phyloP scores from a whole-genome alignment of 2,113 vertebrate genomes.

The Colius striatus region DNA sequence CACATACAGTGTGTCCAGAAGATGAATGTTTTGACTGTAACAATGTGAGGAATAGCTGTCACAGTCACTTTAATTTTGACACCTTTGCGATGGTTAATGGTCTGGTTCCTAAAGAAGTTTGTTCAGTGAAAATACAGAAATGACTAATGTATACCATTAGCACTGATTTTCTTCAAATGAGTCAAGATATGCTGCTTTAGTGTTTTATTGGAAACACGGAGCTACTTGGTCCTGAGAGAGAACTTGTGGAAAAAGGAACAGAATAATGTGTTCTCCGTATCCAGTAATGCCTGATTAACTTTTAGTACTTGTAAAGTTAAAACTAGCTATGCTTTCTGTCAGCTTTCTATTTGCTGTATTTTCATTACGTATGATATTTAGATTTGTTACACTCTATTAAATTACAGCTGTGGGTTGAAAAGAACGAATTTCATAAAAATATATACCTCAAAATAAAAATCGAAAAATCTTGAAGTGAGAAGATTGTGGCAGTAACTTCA shows the following conservation, averaged over 20 bases:
- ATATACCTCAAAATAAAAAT: constrained; percentile 5
- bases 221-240: background rate
- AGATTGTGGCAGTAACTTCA: constrained; percentile 8
- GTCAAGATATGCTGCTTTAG: background rate
- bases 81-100: background rate
- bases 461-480: constrained; percentile 24
- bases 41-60: constrained; percentile 16
- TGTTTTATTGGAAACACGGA: background rate
- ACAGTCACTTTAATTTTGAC: background rate
- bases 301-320: background rate
- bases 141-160: background rate
- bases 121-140: background rate
- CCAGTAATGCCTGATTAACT: background rate
- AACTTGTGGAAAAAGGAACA: background rate
- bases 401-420: background rate
- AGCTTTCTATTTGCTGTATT: constrained; percentile 7
- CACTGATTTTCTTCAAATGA: background rate
- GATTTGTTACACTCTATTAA: constrained; percentile 3
- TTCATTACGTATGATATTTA: constrained; percentile 15
- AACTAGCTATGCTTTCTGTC: background rate
- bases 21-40: constrained; percentile 15
- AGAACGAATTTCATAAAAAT: constrained; percentile 29
- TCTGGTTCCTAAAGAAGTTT: background rate
- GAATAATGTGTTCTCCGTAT: background rate
- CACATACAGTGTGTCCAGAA: constrained; percentile 8